phyloP scores from a whole-genome alignment of 2,113 vertebrate species.

The Antennarius striatus region DNA sequence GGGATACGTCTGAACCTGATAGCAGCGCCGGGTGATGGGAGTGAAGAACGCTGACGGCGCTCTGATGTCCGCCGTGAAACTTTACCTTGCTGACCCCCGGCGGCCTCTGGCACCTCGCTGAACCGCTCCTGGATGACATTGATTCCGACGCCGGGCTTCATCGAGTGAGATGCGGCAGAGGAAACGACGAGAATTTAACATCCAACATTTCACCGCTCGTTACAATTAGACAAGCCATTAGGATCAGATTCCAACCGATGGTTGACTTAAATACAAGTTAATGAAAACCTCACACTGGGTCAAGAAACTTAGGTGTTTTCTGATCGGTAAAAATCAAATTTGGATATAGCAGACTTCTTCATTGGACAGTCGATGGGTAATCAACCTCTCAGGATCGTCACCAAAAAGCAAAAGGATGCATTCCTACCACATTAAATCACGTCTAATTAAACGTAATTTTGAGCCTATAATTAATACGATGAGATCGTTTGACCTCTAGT shows the following conservation, averaged over 20 bases:
- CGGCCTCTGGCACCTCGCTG: neutral
- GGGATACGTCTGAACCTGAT: slow-evolving; percentile 62
- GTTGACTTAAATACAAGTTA: neutral
- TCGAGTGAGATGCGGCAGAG: slow-evolving; percentile 7
- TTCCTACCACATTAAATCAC: too few relatives aligned
- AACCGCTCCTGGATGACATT: neutral
- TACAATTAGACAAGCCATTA: neutral
- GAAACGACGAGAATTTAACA: slow-evolving; percentile 2
- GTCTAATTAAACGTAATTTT: too few relatives aligned
- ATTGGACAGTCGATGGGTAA: too few relatives aligned
- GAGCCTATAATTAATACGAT: too few relatives aligned
- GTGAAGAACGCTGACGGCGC: slow-evolving; percentile 57
- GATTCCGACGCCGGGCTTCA: slow-evolving; percentile 15
- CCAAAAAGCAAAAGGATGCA: too few relatives aligned
- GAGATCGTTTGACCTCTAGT: too few relatives aligned
- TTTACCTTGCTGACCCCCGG: slow-evolving; percentile 61
- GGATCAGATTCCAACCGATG: neutral
- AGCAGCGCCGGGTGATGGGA: slow-evolving; percentile 37
- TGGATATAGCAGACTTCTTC: too few relatives aligned
- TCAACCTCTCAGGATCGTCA: too few relatives aligned
- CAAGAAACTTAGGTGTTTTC: neutral
- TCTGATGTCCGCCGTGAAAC: slow-evolving; percentile 62
- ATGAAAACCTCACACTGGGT: neutral
- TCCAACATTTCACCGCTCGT: neutral
- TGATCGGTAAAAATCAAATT: neutral